These are phyloP conservation scores for Chanos chanos DNA, from an alignment of 2,797 vertebrate genomes.

Conservation along the genomic window DNA sequence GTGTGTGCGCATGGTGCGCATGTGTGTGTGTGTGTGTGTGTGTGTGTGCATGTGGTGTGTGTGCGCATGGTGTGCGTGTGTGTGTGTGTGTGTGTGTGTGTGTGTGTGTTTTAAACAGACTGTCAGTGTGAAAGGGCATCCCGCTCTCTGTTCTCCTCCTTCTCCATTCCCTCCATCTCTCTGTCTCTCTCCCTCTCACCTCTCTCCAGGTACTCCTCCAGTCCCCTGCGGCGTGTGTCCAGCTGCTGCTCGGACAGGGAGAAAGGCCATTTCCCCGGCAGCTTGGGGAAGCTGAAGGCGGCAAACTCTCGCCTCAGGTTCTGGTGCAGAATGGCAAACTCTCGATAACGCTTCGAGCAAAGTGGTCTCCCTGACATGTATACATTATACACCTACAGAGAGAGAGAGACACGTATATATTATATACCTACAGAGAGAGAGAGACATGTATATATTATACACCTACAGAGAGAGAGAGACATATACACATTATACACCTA, in stretches of 20 bases:
- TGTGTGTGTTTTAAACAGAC: too few relatives aligned
- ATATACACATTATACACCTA: background rate
- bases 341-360: conserved; percentile 92
- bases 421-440: background rate
- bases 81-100: too few relatives aligned
- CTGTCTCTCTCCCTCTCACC: conserved; percentile 47
- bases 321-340: conserved; percentile 92
- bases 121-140: background rate
- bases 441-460: background rate
- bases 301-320: conserved; percentile 93
- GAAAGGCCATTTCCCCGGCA: conserved; percentile 96
- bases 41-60: too few relatives aligned
- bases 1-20: too few relatives aligned
- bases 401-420: background rate
- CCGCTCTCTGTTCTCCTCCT: background rate
- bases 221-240: conserved; percentile 85
- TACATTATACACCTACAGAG: conserved; percentile 86
- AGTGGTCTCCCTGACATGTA: conserved; percentile 94
- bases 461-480: background rate
- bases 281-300: conserved; percentile 90
- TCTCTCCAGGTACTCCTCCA: conserved; percentile 87
- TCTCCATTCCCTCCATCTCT: background rate
- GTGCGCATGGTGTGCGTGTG: too few relatives aligned
- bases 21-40: too few relatives aligned
- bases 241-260: conserved; percentile 94